phyloP scores from a whole-genome alignment of 1,140 invertebrate species.

The Belonocnema kinseyi region DNA sequence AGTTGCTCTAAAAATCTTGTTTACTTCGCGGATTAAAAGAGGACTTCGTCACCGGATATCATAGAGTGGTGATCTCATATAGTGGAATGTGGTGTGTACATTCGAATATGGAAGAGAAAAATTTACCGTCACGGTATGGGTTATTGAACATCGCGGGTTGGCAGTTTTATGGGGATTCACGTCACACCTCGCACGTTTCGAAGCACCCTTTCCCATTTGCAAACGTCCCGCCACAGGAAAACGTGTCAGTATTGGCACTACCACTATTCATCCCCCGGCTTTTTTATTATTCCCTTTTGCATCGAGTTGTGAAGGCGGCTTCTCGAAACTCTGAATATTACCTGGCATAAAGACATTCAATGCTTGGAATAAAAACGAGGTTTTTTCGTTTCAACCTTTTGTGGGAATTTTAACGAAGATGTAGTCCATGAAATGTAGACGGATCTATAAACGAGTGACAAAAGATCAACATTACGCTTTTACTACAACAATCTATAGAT shows the following conservation, averaged over 20 bases:
- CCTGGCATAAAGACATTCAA: neutral
- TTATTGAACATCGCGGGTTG: slow-evolving; percentile 64
- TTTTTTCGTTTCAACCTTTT: neutral
- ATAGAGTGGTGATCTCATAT: neutral
- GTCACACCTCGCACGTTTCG: slow-evolving; percentile 61
- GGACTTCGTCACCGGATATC: too few species aligned
- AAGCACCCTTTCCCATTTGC: slow-evolving; percentile 48
- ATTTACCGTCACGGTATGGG: slow-evolving; percentile 57
- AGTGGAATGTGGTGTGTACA: neutral
- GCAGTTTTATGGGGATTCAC: slow-evolving; percentile 63
- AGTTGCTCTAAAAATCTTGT: too few species aligned
- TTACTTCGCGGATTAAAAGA: too few species aligned
- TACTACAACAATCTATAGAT: too few species aligned
- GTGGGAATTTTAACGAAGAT: too few species aligned
- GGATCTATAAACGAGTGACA: too few species aligned
- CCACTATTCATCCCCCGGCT: slow-evolving; percentile 49
- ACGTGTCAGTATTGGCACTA: slow-evolving; percentile 50
- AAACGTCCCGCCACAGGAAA: slow-evolving; percentile 53
- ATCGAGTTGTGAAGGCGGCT: neutral
- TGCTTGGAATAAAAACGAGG: neutral
- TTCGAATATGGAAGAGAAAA: slow-evolving; percentile 48
- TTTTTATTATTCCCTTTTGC: slow-evolving; percentile 53
- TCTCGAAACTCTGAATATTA: slow-evolving; percentile 29
- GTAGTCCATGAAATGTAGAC: too few species aligned
- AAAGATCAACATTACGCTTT: too few species aligned